Conservation (phyloP, 2,888 invertebrate species). For the Leptinotarsa juncta region DNA sequence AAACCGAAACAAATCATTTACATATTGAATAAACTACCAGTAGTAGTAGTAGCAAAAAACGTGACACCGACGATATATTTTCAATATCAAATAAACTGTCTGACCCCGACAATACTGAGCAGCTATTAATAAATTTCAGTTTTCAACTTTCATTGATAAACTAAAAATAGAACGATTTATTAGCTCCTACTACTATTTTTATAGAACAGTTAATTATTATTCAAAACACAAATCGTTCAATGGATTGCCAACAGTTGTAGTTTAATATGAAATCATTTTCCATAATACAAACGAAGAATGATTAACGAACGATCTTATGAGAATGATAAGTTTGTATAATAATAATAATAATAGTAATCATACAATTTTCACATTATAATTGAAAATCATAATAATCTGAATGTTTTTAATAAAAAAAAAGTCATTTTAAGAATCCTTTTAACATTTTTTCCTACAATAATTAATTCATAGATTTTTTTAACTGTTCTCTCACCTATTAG, state of each 20-base stretch:
- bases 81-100: conserved; percentile 6
- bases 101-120: conserved; percentile 9
- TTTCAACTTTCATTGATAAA: conserved; percentile 24
- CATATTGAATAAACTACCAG: neutral
- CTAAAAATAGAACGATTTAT: conserved; percentile 23
- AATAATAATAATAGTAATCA: too few relatives aligned
- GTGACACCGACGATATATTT: conserved; percentile 2
- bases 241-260: conserved; percentile 17
- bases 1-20: neutral
- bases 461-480: too few relatives aligned
- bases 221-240: conserved; percentile 25
- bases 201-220: conserved; percentile 26
- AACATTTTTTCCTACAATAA: too few relatives aligned
- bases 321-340: too few relatives aligned
- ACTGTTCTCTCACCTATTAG: too few relatives aligned
- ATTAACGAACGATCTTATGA: too few relatives aligned
- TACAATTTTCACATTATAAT: too few relatives aligned
- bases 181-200: conserved; percentile 8
- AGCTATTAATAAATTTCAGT: conserved; percentile 22
- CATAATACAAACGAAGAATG: neutral
- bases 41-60: conserved; percentile 5
- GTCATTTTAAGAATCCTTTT: too few relatives aligned
- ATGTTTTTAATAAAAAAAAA: too few relatives aligned
- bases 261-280: conserved; percentile 2
- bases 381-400: too few relatives aligned